phyloP scores from a whole-genome alignment of 2,888 invertebrate species.

The Leptinotarsa rubiginosa region DNA sequence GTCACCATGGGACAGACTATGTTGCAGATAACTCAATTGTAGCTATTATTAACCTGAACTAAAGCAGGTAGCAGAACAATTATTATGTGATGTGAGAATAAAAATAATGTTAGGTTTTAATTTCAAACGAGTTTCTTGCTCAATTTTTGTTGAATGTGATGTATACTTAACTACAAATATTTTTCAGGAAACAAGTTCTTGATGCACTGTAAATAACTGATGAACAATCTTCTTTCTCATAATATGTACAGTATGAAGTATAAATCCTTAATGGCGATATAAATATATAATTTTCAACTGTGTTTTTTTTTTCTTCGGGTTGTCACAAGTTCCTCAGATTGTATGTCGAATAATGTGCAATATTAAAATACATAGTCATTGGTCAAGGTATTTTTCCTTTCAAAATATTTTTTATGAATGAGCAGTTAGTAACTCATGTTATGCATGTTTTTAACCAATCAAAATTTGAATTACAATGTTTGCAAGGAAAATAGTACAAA shows the following conservation, averaged over 20 bases:
- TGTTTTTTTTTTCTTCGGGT: background rate
- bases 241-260: constrained; percentile 46
- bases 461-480: no score
- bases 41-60: constrained; percentile 11
- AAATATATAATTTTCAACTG: constrained; percentile 32
- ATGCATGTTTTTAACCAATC: no score
- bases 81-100: constrained; percentile 17
- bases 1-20: background rate
- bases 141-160: constrained; percentile 43
- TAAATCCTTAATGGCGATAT: constrained; percentile 41
- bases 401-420: no score
- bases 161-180: constrained; percentile 40
- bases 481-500: no score
- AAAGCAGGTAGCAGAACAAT: background rate
- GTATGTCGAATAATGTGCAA: no score
- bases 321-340: no score
- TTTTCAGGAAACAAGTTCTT: constrained; percentile 40
- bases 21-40: constrained; percentile 1
- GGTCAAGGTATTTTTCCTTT: no score
- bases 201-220: constrained; percentile 45
- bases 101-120: constrained; percentile 23
- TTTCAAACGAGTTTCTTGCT: constrained; percentile 44
- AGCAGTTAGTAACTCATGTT: no score
- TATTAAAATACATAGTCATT: no score
- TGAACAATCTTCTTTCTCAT: constrained; percentile 43